Percentiles rank a stretch among this genome's conserved stretches.
Conservation (phyloP, 2,888 invertebrate species). For the Periphyllus acericola region DNA sequence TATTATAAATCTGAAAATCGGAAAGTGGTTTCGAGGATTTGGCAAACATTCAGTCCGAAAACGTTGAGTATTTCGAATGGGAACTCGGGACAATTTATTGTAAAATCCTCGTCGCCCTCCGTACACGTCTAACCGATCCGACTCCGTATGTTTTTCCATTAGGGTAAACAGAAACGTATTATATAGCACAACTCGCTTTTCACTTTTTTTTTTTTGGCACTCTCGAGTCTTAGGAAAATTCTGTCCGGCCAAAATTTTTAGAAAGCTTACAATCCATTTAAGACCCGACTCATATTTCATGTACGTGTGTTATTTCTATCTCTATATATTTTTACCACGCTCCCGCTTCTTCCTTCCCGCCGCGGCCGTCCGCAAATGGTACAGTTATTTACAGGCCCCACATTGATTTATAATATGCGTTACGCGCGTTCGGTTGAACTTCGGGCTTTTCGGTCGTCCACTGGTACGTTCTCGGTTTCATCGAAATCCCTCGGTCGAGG, state of each 20-base stretch:
- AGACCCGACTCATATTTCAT: slow-evolving; percentile 8
- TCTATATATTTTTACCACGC: neutral
- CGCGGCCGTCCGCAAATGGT: neutral
- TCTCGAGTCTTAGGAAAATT: slow-evolving; percentile 7
- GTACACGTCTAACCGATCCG: neutral
- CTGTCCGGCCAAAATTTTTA: neutral
- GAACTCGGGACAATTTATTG: slow-evolving; percentile 24
- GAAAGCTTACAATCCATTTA: neutral
- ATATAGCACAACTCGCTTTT: neutral
- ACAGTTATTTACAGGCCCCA: neutral
- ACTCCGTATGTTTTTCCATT: slow-evolving; percentile 12
- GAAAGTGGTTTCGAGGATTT: slow-evolving; percentile 34
- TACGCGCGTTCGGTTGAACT: neutral
- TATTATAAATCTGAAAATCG: slow-evolving; percentile 34
- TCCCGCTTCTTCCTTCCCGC: neutral
- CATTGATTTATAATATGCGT: neutral
- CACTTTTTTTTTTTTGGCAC: slow-evolving; percentile 39
- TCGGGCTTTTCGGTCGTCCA: too few species aligned
- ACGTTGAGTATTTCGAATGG: neutral
- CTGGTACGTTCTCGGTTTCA: too few species aligned
- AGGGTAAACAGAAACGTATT: slow-evolving; percentile 14
- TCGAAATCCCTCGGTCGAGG: too few species aligned
- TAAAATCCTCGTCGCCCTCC: neutral
- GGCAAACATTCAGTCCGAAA: slow-evolving; percentile 24
- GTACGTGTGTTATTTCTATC: neutral